Base-by-base conservation (phyloP, 1,140 invertebrate genomes). In the Megalonaias nervosa region DNA sequence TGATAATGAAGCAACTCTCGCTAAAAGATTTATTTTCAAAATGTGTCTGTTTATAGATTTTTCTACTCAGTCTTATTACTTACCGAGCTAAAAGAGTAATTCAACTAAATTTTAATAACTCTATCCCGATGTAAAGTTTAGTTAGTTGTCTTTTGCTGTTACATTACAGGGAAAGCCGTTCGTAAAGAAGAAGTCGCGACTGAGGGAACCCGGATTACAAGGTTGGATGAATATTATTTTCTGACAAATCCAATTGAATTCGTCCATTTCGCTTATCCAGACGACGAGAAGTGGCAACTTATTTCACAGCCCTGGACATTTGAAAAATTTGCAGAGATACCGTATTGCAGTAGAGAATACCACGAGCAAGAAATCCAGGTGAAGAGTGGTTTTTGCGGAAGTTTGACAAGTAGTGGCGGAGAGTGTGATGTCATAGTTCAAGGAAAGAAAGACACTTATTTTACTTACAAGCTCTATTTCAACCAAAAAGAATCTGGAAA, bases 141-240 rank as follows among this genome's bases (percentile, higher is more conserved):
- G 0, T 48, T 48, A 31, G 26, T 31, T 31, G 4, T 31, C 0
- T 48, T 48, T 48, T 48, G 11, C 6, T 48, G 4, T 48, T 48
- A 5, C 6, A 48, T 48, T 48, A 48, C n/a, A 79, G 77, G 74
- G 0, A 67, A 79, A 57, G 75, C 67, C 58, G 65, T 77, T 15
- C 59, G 81, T 31, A 62, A 81, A 67, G 81, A 81, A 38, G 74
- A 78, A 68, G 64, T 59, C 38, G n/a, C 58, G 55, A 68, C 76
- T 6, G 61, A 56, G 17, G 79, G 75, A 6, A 12, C 26, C 11
- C 60, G 23, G 19, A 64, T 81, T n/a, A 59, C n/a, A 0, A 48
- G 61, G 31, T 48, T 82, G 13, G 77, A 88, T 59, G 87, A 88
- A 17, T 88, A 85, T 75, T 88, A 77, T 71, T 88, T 85, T 67